These are phyloP conservation scores for Lepidotrigona ventralis DNA, from an alignment of 1,140 invertebrate species.

Conservation along the genomic window DNA sequence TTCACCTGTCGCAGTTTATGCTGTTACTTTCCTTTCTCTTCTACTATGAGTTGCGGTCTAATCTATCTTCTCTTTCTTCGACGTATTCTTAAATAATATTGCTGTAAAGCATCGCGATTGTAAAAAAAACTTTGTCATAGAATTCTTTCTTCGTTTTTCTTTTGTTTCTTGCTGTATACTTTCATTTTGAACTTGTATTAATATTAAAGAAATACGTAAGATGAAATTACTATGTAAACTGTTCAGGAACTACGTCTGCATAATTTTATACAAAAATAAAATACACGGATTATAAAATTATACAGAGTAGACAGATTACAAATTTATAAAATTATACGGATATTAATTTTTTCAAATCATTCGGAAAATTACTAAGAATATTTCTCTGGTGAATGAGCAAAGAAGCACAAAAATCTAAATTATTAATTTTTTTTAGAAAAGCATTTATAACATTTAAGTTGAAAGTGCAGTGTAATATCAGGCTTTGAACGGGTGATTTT, in stretches of 20 bases:
- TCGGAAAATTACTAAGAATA: background rate
- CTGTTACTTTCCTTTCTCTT: conserved; percentile 26
- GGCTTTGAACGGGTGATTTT: too few relatives aligned
- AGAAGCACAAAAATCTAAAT: too few relatives aligned
- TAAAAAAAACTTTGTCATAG: background rate
- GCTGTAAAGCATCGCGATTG: background rate
- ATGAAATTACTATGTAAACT: background rate
- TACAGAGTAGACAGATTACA: too few relatives aligned
- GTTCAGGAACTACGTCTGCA: background rate
- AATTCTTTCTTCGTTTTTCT: background rate
- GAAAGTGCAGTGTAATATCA: too few relatives aligned
- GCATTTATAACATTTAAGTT: too few relatives aligned
- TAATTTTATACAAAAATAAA: background rate
- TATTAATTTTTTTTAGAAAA: too few relatives aligned
- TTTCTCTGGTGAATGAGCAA: background rate
- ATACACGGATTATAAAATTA: too few relatives aligned
- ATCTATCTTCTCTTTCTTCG: background rate
- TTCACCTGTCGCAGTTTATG: conserved; percentile 31
- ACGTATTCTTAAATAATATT: background rate
- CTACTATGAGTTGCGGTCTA: conserved; percentile 18
- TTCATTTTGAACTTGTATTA: background rate
- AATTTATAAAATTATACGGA: too few relatives aligned
- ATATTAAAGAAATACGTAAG: background rate
- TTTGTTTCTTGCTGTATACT: background rate
- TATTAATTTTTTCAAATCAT: too few relatives aligned